Conservation (phyloP, 2,888 invertebrate species). For the Camptogramma bilineatum region DNA sequence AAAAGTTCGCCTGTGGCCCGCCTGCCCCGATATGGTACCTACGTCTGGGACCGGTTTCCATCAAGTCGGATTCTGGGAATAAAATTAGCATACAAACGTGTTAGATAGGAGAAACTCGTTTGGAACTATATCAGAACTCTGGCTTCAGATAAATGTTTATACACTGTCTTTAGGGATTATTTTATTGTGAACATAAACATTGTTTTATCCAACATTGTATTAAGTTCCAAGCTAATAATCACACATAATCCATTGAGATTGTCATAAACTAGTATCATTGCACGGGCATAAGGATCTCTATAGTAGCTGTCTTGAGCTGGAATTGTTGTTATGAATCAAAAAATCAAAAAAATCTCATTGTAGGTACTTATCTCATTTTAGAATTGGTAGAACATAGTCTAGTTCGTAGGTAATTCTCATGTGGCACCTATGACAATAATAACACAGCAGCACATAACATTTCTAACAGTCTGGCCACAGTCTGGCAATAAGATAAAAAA, state of each 20-base stretch:
- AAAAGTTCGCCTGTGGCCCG: slow-evolving; percentile 70
- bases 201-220: no score
- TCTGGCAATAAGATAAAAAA: slow-evolving; percentile 39
- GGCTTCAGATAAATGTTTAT: slow-evolving; percentile 45
- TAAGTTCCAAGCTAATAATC: no score
- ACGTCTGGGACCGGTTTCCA: slow-evolving; percentile 72
- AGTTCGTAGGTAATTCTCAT: not conserved
- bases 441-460: no score
- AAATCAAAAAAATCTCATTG: no score
- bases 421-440: slow-evolving; percentile 13
- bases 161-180: slow-evolving; percentile 20
- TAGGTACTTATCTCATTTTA: no score
- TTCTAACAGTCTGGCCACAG: no score
- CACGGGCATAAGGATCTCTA: no score
- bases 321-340: no score
- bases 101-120: slow-evolving; percentile 68
- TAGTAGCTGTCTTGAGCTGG: no score
- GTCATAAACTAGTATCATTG: no score
- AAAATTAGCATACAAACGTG: slow-evolving; percentile 81
- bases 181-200: slow-evolving; percentile 1
- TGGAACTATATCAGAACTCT: slow-evolving; percentile 58
- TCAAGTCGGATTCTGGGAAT: slow-evolving; percentile 75
- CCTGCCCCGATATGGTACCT: slow-evolving; percentile 61
- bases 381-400: no score
- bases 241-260: no score